These are phyloP conservation scores for Ectropis grisescens DNA, from an alignment of 1,140 invertebrate genomes.

Conservation along the genomic window DNA sequence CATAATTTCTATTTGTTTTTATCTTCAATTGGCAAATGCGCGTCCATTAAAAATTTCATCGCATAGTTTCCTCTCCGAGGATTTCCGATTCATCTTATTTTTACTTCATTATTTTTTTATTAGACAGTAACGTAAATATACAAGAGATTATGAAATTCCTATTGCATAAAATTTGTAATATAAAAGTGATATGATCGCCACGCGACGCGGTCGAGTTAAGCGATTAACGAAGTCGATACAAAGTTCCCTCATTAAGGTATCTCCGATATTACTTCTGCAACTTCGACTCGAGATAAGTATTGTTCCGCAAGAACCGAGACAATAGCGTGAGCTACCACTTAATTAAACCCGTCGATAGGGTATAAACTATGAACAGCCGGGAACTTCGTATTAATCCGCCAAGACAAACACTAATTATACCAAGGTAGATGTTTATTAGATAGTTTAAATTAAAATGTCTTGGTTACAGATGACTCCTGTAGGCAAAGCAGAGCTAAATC, in stretches of 20 bases:
- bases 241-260: slow-evolving; percentile 68
- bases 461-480: slow-evolving; percentile 66
- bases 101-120: slow-evolving; percentile 3
- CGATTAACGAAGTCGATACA: slow-evolving; percentile 62
- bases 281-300: slow-evolving; percentile 59
- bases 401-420: slow-evolving; percentile 22
- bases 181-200: too few species aligned
- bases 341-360: slow-evolving; percentile 50
- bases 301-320: slow-evolving; percentile 54
- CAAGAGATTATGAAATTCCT: slow-evolving; percentile 9
- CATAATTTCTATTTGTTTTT: slow-evolving; percentile 11
- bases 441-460: slow-evolving; percentile 38
- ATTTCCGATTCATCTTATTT: slow-evolving; percentile 15
- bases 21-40: slow-evolving; percentile 21
- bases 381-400: slow-evolving; percentile 30
- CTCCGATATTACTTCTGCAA: slow-evolving; percentile 62
- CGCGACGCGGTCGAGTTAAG: slow-evolving; percentile 38
- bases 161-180: too few species aligned
- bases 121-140: slow-evolving; percentile 10
- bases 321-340: slow-evolving; percentile 59
- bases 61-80: slow-evolving; percentile 18
- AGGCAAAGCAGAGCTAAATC: slow-evolving; percentile 68
- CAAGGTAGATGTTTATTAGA: too few species aligned
- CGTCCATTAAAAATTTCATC: slow-evolving; percentile 24
- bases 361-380: slow-evolving; percentile 26